These are phyloP conservation scores for Strigamia maritima DNA, from an alignment of 2,888 invertebrate genomes.

Conservation along the genomic window DNA sequence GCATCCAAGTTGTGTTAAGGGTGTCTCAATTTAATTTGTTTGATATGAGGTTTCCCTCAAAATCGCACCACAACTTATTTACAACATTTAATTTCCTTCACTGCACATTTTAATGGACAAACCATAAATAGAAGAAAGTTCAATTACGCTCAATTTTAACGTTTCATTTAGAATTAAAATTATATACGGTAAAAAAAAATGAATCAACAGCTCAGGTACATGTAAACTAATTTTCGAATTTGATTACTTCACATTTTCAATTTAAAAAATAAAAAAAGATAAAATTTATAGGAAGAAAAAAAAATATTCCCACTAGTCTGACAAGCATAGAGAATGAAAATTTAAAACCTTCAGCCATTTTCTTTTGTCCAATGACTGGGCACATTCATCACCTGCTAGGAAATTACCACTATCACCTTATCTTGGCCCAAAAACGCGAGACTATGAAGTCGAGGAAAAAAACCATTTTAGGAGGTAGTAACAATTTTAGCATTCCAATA, in stretches of 20 bases:
- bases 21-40: slow-evolving; percentile 22
- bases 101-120: slow-evolving; percentile 5
- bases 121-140: not conserved
- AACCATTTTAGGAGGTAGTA: slow-evolving; percentile 8
- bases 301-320: slow-evolving; percentile 26
- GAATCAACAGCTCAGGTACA: not conserved
- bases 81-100: not conserved
- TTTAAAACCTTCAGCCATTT: slow-evolving; percentile 32
- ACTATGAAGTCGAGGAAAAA: not conserved
- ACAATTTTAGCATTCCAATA: slow-evolving; percentile 29
- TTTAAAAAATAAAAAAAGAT: not conserved
- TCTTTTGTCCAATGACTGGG: slow-evolving; percentile 34
- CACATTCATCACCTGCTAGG: slow-evolving; percentile 25
- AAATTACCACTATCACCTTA: slow-evolving; percentile 34
- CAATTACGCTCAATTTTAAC: not conserved
- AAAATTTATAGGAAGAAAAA: not conserved
- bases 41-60: slow-evolving; percentile 32
- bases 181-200: not conserved
- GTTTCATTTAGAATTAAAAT: not conserved
- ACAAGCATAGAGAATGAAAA: slow-evolving; percentile 30
- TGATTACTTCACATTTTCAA: slow-evolving; percentile 5
- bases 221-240: slow-evolving; percentile 6
- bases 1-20: not conserved
- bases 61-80: slow-evolving; percentile 20
- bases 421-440: slow-evolving; percentile 20